Base-by-base conservation (phyloP, 2,113 vertebrate species). In the Bufo bufo region DNA sequence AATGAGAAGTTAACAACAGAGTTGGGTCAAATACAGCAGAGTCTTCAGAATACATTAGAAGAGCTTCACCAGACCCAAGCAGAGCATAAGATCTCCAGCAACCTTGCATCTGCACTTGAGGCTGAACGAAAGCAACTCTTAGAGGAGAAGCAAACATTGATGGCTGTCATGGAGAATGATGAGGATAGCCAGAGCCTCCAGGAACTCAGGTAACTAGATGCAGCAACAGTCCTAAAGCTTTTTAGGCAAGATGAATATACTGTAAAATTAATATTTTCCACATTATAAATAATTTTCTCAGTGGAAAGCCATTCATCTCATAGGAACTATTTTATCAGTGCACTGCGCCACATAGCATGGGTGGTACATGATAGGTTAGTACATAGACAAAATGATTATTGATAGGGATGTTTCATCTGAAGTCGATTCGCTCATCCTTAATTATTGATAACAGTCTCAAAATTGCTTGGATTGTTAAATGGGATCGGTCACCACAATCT, bases 1-100 rank as follows among this genome's bases (percentile, higher is more conserved):
- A 95, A 94, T 58, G 88, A 94, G 82, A 93, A 91, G 59, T 89
- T 95, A 58, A 90, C 88, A 61, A 50, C 66, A 19, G 93, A 95
- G 66, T 91, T 94, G 19, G 90, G 92, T 33, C 85, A 85, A 84
- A 92, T 90, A 43, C 90, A 75, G 63, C 86, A 90, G 82, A 89
- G 75, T 23, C 84, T 93, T 43, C 92, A 90, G 11, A 78, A 23
- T 6, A 92, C 88, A 61, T 85, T 92, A 85, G 86, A 85, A 47
- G 89, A 94, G 86, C 89, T 94, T 11, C 90, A 92, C 71, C 91
- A 93, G 66, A 89, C 93, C 11, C 91, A 87, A 50, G 90, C 90
- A 3, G 93, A 95, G 85, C 91, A 83, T 75, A 75, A 56, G 16
- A 86, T 85, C 47, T 89, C 82, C 3, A 90, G 71, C 49, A 90